A percentile compares a stretch with the other conserved stretches of the same genome.
These are phyloP conservation scores for Euphonia xanthogaster DNA, from an alignment of 2,797 vertebrate species.

Conservation along the genomic window DNA sequence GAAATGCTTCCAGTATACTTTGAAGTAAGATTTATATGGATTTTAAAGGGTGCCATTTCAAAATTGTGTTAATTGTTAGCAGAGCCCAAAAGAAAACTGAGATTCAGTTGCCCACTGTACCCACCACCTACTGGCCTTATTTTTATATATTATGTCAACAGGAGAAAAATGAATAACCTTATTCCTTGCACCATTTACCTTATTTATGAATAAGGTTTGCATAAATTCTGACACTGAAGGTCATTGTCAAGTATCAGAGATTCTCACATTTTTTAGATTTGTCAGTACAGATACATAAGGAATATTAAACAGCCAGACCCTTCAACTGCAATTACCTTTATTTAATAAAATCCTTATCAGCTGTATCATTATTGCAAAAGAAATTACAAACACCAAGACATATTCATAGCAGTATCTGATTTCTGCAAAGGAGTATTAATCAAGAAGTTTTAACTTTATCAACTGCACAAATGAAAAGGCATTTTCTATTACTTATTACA, in stretches of 20 bases:
- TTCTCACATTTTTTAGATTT: conserved; percentile 61
- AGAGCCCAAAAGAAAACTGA: not conserved
- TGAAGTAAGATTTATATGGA: not conserved
- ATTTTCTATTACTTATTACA: conserved; percentile 52
- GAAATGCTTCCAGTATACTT: not conserved
- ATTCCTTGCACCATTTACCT: conserved; percentile 39
- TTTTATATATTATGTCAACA: not conserved
- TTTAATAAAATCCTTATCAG: conserved; percentile 68
- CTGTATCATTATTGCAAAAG: conserved; percentile 56
- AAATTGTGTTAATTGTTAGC: not conserved
- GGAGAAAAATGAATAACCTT: conserved; percentile 2
- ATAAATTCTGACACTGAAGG: conserved; percentile 63
- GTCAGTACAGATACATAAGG: conserved; percentile 47
- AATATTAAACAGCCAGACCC: conserved; percentile 66
- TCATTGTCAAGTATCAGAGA: conserved; percentile 64
- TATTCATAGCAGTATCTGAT: conserved; percentile 18
- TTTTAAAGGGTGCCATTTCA: not conserved
- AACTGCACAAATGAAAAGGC: conserved; percentile 54
- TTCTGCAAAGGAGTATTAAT: conserved; percentile 65
- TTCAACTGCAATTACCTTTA: conserved; percentile 69
- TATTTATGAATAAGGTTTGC: conserved; percentile 6
- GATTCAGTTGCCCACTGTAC: not conserved
- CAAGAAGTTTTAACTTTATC: conserved; percentile 68
- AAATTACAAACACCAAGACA: conserved; percentile 52
- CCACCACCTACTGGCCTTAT: not conserved